Evolutionary conservation across 2,797 vertebrate genomes (phyloP), one percentile per base, ranked within the genome.

Genomic region (Alosa sapidissima): DNA sequence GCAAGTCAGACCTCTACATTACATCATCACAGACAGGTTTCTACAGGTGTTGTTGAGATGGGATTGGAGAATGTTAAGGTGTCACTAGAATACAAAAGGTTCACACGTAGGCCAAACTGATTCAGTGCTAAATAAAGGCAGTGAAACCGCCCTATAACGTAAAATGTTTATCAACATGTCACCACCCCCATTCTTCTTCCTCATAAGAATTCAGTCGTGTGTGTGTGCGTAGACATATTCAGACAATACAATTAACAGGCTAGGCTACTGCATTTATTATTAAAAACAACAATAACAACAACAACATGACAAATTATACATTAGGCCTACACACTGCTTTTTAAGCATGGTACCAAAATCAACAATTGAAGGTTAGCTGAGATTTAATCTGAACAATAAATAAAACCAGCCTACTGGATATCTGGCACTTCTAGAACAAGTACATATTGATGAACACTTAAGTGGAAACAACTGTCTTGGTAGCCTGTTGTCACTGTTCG

Each of bases 341-440:
- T 21, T 7, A 47, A 45, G 19, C 41, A 47, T 47, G 36, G 36
- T 78, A 47, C 72, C 72, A 47, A 78, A 19, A 47, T 78, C 14
- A 45, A 47, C 41, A 19, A 2, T 72, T 36, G 36, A 36, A 47
- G 68, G 41, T 19, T 78, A 16, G 41, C 21, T 78, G 16, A 78
- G 36, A 78, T 78, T 47, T 78, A 78, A 21, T 78, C 9, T 78
- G 68, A 75, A 45, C 36, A 78, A 78, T 78, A 78, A 78, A 78
- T 78, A 45, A 78, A 78, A 5, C 2, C 36, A n/a, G 5, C 24
- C 14, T 36, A 21, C 72, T 78, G 45, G 33, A 3, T 33, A 75
- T 41, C 68, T 36, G 72, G 41, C 72, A 78, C 72, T 36, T 65
- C 60, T 65, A 65, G 60, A 65, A 65, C 60, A 65, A 65, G 60